Evolutionary conservation across 2,888 invertebrate species (phyloP), one percentile per base, ranked within the genome.

Genomic region (Sturmia bella): DNA sequence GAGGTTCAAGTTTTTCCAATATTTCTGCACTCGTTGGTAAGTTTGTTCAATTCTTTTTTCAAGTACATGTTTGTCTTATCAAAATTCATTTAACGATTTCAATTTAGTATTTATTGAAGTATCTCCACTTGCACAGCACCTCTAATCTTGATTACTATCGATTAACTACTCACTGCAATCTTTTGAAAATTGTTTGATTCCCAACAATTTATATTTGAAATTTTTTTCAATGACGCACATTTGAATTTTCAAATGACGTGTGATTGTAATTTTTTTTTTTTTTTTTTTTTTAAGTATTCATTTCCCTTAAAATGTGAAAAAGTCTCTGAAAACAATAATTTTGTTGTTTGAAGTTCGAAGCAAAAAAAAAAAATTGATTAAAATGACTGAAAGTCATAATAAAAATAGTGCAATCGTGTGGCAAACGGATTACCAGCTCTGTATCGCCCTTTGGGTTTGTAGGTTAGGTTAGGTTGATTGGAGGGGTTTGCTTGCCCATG

Each of bases 241-340:
- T 32, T 32, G 3, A 32, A 7, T 68, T 56, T 56, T 27, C 17
- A 24, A 74, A 54, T 72, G 41, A 52, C 50, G 61, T 72, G n/a
- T 19, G 12, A 52, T 48, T 24, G 37, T n/a, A n/a, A n/a, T 75
- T 50, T 27, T 39, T 52, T 32, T 32, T 32, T 27, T 27, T 27
- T 27, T 27, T 27, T 27, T 32, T 32, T 3, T 7, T 54, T 59
- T 6, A 45, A 68, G 32, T 57, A 32, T 13, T 15, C 32, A 59
- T 12, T 75, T 75, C 59, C 59, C 32, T 12, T 19, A 19, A 27
- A 7, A 9, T 32, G 9, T 9, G 7, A 5, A 9, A 32, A 32
- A 32, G 7, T 32, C 3, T 32, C 32, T 32, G n/a, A 32, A 32
- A 32, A 32, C 32, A 32, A 32, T 32, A 7, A 21, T 9, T 19